Evolutionary conservation across 2,888 invertebrate species (phyloP).

Genomic region (Dicyrtomina minuta): DNA sequence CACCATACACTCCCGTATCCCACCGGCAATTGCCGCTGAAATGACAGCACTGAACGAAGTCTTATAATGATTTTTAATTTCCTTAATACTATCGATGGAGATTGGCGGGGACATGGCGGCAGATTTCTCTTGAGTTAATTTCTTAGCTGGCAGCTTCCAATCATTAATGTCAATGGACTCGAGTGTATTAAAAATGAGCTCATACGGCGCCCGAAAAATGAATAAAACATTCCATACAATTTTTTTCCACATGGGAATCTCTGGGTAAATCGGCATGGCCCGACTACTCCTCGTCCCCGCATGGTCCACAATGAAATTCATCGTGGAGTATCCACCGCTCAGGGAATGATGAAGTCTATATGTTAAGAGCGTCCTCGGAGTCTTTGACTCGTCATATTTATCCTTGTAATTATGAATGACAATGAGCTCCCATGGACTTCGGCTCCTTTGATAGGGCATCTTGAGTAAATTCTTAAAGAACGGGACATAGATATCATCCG

Average conservation of each 20-base stretch:
- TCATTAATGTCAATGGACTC: conserved; percentile 44
- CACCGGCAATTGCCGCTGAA: conserved; percentile 46
- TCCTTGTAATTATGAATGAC: conserved; percentile 35
- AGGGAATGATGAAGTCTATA: conserved; percentile 48
- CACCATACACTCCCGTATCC: conserved; percentile 42
- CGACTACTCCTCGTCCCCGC: neutral
- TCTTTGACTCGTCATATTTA: neutral
- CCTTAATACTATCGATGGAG: conserved; percentile 36
- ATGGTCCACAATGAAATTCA: conserved; percentile 23
- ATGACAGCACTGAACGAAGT: conserved; percentile 44
- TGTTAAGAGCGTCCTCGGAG: conserved; percentile 25
- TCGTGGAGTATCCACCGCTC: conserved; percentile 32
- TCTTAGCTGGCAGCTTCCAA: conserved; percentile 43
- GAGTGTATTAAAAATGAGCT: conserved; percentile 9
- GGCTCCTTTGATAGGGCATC: conserved; percentile 31
- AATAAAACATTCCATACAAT: conserved; percentile 4
- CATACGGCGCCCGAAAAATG: conserved; percentile 23
- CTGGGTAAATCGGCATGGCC: neutral
- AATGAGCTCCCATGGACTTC: conserved; percentile 49
- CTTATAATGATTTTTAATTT: conserved; percentile 30
- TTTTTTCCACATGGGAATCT: neutral
- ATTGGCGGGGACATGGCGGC: conserved; percentile 37
- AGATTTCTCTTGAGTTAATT: conserved; percentile 34
- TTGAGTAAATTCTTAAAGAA: conserved; percentile 4
- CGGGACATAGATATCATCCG: neutral